phyloP scores from a whole-genome alignment of 2,797 vertebrate species.

The Danio aesculapii region DNA sequence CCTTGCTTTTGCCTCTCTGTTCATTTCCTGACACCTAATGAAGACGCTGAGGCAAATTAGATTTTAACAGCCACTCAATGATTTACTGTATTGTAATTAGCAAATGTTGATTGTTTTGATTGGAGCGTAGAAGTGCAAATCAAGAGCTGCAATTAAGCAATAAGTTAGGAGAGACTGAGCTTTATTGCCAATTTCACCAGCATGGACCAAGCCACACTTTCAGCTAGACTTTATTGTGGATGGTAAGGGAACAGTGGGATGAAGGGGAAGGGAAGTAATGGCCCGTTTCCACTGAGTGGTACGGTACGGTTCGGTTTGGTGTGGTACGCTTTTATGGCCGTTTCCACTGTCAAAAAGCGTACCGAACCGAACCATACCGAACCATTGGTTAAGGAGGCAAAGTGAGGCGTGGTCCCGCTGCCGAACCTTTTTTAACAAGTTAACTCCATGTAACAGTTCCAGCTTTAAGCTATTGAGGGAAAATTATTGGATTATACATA shows the following conservation, averaged over 20 bases:
- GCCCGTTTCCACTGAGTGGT: no score
- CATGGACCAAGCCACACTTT: no score
- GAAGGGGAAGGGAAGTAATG: no score
- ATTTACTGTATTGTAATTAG: constrained; percentile 36
- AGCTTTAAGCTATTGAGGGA: neutral
- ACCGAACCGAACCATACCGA: no score
- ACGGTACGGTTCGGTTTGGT: no score
- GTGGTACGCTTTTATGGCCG: no score
- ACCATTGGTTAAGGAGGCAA: no score
- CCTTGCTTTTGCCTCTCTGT: constrained; percentile 28
- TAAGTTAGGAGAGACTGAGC: neutral
- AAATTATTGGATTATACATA: neutral
- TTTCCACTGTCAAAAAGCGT: no score
- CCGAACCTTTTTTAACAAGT: no score
- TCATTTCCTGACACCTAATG: constrained; percentile 29
- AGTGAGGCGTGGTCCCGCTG: no score
- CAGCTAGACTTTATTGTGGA: no score
- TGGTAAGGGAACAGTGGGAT: no score
- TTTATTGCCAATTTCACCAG: neutral
- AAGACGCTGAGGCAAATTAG: constrained; percentile 24
- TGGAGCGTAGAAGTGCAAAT: constrained; percentile 24
- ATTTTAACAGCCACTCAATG: constrained; percentile 35
- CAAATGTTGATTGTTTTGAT: constrained; percentile 31
- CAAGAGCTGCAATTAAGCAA: constrained; percentile 14
- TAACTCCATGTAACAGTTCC: neutral